A percentile compares a stretch with the other conserved stretches of the same genome.
Conservation (phyloP, 2,113 vertebrate species). For the Enhydra lutris region DNA sequence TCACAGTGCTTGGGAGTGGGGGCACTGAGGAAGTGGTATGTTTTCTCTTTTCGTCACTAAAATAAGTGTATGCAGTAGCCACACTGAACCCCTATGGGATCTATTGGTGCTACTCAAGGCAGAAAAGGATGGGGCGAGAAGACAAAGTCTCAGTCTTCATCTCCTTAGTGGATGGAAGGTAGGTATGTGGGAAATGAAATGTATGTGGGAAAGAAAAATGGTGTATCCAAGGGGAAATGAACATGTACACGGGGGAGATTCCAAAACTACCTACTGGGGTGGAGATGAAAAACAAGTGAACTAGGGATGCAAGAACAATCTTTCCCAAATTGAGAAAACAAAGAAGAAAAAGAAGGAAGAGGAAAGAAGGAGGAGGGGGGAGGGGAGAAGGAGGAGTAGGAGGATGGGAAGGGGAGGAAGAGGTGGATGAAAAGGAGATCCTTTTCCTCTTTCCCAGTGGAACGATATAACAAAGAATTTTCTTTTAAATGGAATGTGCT, state of each 20-base stretch:
- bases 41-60: not conserved
- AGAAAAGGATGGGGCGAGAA: not conserved
- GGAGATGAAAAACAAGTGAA: not conserved
- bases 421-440: not conserved
- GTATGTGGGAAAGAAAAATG: no score
- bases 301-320: not conserved
- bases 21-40: not conserved
- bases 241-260: not conserved
- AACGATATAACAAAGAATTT: not conserved
- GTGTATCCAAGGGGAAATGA: not conserved
- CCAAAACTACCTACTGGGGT: not conserved
- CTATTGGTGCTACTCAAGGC: not conserved
- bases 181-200: not conserved
- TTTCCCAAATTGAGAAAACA: slow-evolving; percentile 3
- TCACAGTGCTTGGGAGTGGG: not conserved
- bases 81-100: not conserved
- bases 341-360: not conserved
- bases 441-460: not conserved
- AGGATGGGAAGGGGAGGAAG: not conserved
- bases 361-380: fast-evolving
- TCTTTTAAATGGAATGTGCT: not conserved
- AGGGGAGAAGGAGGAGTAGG: fast-evolving
- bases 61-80: not conserved
- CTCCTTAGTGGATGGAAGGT: not conserved
- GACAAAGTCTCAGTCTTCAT: not conserved